These are phyloP conservation scores for Criorhina ranunculi DNA, from an alignment of 2,888 invertebrate genomes.

Conservation along the genomic window DNA sequence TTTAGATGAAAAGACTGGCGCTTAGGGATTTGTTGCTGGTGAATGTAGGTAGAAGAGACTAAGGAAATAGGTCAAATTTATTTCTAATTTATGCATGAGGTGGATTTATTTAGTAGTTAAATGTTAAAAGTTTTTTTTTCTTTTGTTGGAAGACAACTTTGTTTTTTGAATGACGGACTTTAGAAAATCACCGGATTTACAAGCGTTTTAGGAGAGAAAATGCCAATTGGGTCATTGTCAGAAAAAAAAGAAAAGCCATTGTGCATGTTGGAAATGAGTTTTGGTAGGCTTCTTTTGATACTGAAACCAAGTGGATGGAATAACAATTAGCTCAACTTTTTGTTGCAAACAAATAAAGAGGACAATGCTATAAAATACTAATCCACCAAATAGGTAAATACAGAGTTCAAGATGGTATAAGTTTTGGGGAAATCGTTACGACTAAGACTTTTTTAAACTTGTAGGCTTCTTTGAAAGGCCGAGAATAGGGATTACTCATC, in stretches of 20 bases:
- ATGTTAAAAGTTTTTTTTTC: constrained; percentile 47
- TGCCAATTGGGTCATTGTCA: constrained; percentile 46
- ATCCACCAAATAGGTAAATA: too few species aligned
- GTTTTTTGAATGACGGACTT: constrained; percentile 37
- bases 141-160: constrained; percentile 17
- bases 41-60: constrained; percentile 44
- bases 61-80: constrained; percentile 67
- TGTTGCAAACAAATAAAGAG: too few species aligned
- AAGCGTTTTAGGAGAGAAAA: background rate
- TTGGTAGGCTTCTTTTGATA: too few species aligned
- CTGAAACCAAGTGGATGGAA: too few species aligned
- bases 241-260: background rate
- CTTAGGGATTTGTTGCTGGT: constrained; percentile 62
- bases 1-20: constrained; percentile 69
- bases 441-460: too few species aligned
- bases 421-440: too few species aligned
- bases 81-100: constrained; percentile 73
- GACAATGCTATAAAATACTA: too few species aligned
- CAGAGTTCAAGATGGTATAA: too few species aligned
- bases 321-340: too few species aligned
- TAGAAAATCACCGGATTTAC: constrained; percentile 18
- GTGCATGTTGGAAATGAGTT: too few species aligned
- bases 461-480: too few species aligned
- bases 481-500: too few species aligned
- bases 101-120: constrained; percentile 65